A percentile compares a stretch with the other conserved stretches of the same genome.
Conservation (phyloP, 37 sponge, comb jelly and placozoan species). For the Chondrosia reniformis region DNA sequence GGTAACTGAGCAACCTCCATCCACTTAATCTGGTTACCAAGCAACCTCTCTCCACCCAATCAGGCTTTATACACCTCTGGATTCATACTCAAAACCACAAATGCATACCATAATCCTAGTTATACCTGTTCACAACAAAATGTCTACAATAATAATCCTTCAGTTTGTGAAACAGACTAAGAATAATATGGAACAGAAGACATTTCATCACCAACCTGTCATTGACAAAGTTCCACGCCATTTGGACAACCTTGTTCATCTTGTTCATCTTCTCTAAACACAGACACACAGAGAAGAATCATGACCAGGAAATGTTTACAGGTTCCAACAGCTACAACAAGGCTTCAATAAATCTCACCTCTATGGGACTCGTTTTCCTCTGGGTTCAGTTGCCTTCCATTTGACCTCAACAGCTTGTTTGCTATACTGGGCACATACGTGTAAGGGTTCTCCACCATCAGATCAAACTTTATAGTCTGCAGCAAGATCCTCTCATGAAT, state of each 20-base stretch:
- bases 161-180: no score
- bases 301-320: not conserved
- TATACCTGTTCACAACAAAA: no score
- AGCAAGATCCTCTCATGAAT: slow-evolving; percentile 86
- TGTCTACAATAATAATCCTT: no score
- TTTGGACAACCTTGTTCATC: slow-evolving; percentile 84
- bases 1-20: no score
- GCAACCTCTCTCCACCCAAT: no score
- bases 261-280: slow-evolving; percentile 23
- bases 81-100: no score
- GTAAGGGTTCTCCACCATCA: slow-evolving; percentile 87
- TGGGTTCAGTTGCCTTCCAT: no score
- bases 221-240: slow-evolving; percentile 93
- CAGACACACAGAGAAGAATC: not conserved
- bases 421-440: slow-evolving; percentile 78
- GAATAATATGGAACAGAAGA: no score
- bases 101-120: no score
- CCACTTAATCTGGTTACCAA: no score
- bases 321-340: not conserved
- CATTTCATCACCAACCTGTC: slow-evolving; percentile 64
- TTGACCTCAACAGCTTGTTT: slow-evolving; percentile 55
- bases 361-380: not conserved
- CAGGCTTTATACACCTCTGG: no score
- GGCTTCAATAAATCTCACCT: not conserved
- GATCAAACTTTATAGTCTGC: slow-evolving; percentile 94